Conservation (phyloP, 2,888 invertebrate genomes). For the Trichopria drosophilae region DNA sequence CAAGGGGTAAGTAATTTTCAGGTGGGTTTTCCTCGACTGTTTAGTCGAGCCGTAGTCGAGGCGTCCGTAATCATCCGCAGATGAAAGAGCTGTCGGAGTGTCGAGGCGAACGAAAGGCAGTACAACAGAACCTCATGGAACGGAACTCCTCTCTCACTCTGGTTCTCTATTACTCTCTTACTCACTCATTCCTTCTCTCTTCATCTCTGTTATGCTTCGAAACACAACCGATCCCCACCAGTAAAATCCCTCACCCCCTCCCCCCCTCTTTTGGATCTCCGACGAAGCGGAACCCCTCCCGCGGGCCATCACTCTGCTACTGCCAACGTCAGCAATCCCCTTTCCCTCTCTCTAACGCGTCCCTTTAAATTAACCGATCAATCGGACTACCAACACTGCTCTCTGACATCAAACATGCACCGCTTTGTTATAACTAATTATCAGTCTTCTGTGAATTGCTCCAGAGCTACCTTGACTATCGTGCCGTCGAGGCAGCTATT, state of each 20-base stretch:
- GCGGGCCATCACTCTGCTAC: slow-evolving; percentile 37
- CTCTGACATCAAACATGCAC: slow-evolving; percentile 52
- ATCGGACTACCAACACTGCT: slow-evolving; percentile 47
- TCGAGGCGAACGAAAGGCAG: slow-evolving; percentile 43
- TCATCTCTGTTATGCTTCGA: slow-evolving; percentile 43
- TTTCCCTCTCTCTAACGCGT: slow-evolving; percentile 41
- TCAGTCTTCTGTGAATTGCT: slow-evolving; percentile 29
- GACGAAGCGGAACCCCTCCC: slow-evolving; percentile 37
- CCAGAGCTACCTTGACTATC: background rate
- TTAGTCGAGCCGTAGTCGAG: slow-evolving; percentile 32
- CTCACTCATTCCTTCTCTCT: no score
- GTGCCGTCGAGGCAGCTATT: slow-evolving; percentile 8
- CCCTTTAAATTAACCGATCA: slow-evolving; percentile 57
- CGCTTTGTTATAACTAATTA: slow-evolving; percentile 55
- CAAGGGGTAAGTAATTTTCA: slow-evolving; percentile 45
- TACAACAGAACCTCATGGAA: slow-evolving; percentile 44
- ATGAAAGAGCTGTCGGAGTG: slow-evolving; percentile 58
- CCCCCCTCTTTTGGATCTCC: slow-evolving; percentile 33
- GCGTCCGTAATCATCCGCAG: slow-evolving; percentile 56
- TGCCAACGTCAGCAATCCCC: slow-evolving; percentile 34
- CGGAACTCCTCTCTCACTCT: no score
- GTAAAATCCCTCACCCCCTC: slow-evolving; percentile 34
- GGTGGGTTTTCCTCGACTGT: slow-evolving; percentile 39
- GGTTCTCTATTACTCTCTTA: no score
- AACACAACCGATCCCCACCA: slow-evolving; percentile 30